Evolutionary conservation across 2,113 vertebrate genomes (phyloP).

Genomic region (Tyrannus savana): DNA sequence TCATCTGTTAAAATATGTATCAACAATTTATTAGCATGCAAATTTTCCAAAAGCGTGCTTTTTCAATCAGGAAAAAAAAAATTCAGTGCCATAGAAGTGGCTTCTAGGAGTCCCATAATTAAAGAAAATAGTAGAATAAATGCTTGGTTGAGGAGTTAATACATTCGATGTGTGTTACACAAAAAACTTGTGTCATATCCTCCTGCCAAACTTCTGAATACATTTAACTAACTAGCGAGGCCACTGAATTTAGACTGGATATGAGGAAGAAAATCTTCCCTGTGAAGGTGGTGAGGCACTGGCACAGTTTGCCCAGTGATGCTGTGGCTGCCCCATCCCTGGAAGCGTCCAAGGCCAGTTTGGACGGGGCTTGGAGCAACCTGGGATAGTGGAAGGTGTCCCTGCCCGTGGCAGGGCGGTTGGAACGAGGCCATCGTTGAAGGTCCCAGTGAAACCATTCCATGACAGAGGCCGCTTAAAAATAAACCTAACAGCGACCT

Average conservation of each 20-base stretch:
- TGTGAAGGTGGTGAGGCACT: not conserved
- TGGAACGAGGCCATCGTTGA: rapidly evolving
- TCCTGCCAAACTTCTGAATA: not conserved
- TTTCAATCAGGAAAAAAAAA: not conserved
- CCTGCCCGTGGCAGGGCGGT: rapidly evolving
- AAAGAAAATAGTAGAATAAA: not conserved
- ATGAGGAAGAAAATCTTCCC: not conserved
- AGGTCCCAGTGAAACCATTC: too few relatives aligned
- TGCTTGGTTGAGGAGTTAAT: not conserved
- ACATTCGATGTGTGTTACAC: rapidly evolving
- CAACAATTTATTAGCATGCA: not conserved
- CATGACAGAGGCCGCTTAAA: rapidly evolving
- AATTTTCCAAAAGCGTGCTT: not conserved
- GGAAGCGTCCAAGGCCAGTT: rapidly evolving
- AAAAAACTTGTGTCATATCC: not conserved
- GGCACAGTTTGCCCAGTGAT: rapidly evolving
- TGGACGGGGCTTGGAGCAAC: not conserved
- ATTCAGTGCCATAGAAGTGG: rapidly evolving
- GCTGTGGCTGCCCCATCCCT: rapidly evolving
- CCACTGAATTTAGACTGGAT: not conserved
- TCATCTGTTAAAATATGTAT: rapidly evolving
- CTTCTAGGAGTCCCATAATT: rapidly evolving
- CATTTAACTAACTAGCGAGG: not conserved
- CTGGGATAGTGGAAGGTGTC: rapidly evolving
- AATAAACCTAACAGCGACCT: not conserved